Evolutionary conservation across 1,140 invertebrate genomes (phyloP).

Genomic region (Bicyclus anynana): DNA sequence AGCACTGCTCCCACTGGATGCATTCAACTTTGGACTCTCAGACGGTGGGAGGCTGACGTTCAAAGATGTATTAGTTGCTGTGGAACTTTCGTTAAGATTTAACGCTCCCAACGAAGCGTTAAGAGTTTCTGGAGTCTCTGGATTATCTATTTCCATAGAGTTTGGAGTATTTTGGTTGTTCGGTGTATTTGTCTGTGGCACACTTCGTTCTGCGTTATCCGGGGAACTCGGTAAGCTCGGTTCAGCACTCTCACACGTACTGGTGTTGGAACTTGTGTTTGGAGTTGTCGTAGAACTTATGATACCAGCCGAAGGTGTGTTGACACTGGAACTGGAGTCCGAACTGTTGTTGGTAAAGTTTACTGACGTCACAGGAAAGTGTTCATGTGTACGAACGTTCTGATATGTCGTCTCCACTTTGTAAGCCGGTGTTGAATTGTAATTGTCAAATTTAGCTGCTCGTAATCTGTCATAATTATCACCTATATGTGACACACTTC

Average conservation of each 20-base stretch:
- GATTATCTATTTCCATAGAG: slow-evolving; percentile 34
- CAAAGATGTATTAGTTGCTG: slow-evolving; percentile 65
- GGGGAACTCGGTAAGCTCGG: slow-evolving; percentile 67
- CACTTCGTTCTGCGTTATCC: slow-evolving; percentile 58
- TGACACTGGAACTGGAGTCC: slow-evolving; percentile 69
- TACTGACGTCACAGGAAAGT: slow-evolving; percentile 34
- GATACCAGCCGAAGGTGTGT: slow-evolving; percentile 57
- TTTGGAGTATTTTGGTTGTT: slow-evolving; percentile 14
- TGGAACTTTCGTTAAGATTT: slow-evolving; percentile 63
- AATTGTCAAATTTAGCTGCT: slow-evolving; percentile 49
- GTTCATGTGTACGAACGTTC: slow-evolving; percentile 50
- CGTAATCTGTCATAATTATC: slow-evolving; percentile 50
- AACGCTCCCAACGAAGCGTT: slow-evolving; percentile 56
- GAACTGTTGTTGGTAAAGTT: slow-evolving; percentile 59
- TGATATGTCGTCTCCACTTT: slow-evolving; percentile 57
- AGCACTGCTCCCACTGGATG: slow-evolving; percentile 28
- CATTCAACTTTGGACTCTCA: slow-evolving; percentile 57
- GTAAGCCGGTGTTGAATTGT: slow-evolving; percentile 41
- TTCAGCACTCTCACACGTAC: slow-evolving; percentile 69
- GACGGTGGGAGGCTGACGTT: slow-evolving; percentile 61
- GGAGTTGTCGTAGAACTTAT: slow-evolving; percentile 64
- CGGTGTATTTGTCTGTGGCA: slow-evolving; percentile 31
- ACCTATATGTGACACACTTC: slow-evolving; percentile 43
- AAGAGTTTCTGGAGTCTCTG: slow-evolving; percentile 46
- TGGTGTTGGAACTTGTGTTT: slow-evolving; percentile 63